Base-by-base conservation (phyloP, 2,797 vertebrate genomes). In the Acipenser ruthenus region DNA sequence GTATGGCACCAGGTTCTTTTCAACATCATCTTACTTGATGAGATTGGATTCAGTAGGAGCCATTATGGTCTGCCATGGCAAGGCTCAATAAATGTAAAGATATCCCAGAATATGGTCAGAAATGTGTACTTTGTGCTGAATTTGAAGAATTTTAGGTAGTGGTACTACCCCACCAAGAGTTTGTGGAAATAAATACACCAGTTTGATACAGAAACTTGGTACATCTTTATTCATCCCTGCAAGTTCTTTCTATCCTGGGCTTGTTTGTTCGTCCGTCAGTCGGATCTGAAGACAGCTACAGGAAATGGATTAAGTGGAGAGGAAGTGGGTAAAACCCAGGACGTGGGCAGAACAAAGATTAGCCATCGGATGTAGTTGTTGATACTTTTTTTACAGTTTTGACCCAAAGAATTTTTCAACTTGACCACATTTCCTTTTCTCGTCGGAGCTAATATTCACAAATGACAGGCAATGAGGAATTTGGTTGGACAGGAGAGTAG, bases 301-400 rank as follows among this genome's bases (percentile, higher is more conserved):
- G 65, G 65, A 66, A 66, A 66, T 58, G 52, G 52, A 56, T 58
- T 50, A 50, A 60, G 48, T 15, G 12, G 65, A 60, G 47, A 66
- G 65, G 65, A 66, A 60, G 65, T n/a, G 13, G n/a, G n/a, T 59
- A 37, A 50, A 56, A 59, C 64, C 53, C 64, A 65, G 64, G 64
- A 50, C 47, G 55, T 59, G 55, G 65, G 65, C 23, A 60, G 56
- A 66, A 59, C 55, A 58, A 58, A 58, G 12, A 58, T 58, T 58
- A 58, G 55, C 55, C 55, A 58, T 58, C 55, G 55, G 55, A 58
- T 58, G 55, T 58, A 58, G 55, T 13, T 58, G 55, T n/a, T 58
- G 55, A 7, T n/a, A n/a, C 7, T 10, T 58, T 58, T 58, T 58
- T 58, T n/a, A 56, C 8, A n/a, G 23, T 59, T 48, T 66, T 10